Evolutionary conservation across 2,888 invertebrate genomes (phyloP).

Genomic region (Eristalinus aeneus): DNA sequence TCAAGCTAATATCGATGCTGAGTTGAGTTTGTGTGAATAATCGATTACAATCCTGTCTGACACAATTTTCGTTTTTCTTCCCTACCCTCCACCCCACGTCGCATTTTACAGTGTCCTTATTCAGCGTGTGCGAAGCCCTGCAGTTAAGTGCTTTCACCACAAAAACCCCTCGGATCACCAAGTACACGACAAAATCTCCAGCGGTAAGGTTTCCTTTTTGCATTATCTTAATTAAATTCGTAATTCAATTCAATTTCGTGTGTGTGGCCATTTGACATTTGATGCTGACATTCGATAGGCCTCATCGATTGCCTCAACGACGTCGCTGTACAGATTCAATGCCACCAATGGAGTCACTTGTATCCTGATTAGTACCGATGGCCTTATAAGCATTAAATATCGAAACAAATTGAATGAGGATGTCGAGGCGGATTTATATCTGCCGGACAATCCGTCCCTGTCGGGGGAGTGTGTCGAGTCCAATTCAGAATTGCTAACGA

Average conservation of each 20-base stretch:
- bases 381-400: slow-evolving; percentile 87
- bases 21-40: slow-evolving; percentile 54
- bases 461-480: slow-evolving; percentile 89
- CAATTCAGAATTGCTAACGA: slow-evolving; percentile 86
- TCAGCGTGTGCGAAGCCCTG: slow-evolving; percentile 76
- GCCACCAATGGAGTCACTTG: slow-evolving; percentile 88
- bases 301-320: slow-evolving; percentile 79
- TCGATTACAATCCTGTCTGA: slow-evolving; percentile 44
- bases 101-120: slow-evolving; percentile 72
- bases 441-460: slow-evolving; percentile 87
- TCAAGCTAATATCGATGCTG: slow-evolving; percentile 46
- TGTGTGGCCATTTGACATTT: neutral
- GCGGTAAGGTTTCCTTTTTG: slow-evolving; percentile 74
- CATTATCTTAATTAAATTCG: neutral
- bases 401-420: slow-evolving; percentile 85
- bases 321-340: slow-evolving; percentile 86
- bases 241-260: neutral
- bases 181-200: slow-evolving; percentile 83
- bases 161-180: slow-evolving; percentile 85
- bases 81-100: neutral
- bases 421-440: slow-evolving; percentile 86
- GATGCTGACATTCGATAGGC: slow-evolving; percentile 72
- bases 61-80: neutral
- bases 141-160: slow-evolving; percentile 84
- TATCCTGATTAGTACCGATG: slow-evolving; percentile 87